Base-by-base conservation (phyloP, 2,888 invertebrate genomes). In the Dolomedes plantarius region DNA sequence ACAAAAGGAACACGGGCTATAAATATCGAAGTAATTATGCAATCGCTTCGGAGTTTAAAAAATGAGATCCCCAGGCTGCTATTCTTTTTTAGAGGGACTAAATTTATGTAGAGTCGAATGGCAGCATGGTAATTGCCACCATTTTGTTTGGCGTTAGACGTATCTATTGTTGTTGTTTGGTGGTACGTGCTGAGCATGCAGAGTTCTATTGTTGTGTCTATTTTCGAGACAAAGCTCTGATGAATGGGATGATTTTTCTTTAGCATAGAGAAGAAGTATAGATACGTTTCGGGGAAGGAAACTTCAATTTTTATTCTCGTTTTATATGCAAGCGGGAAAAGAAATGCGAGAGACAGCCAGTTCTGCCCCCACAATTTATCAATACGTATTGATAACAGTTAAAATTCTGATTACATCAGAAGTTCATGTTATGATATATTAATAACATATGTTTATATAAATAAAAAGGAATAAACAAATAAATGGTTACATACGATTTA, bases 11-110 rank as follows among this genome's bases (percentile, higher is more conserved):
- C 56, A 29, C 9, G 46, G 67, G 29, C 81, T 74, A 81, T 81
- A 81, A 81, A 81, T 81, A 81, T 81, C 74, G 41, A 65, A 46
- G 76, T 83, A 83, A 83, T 83, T 83, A 83, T 76, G 82, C 76
- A 83, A 83, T 83, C 71, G 76, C 50, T 81, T 64, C 68, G 73
- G 67, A 65, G 80, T 71, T 62, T 76, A 72, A 83, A 83, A 72
- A 83, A 76, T 76, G 72, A 69, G 76, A 83, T 83, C 82, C 82
- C 82, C 29, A 76, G 72, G 76, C 82, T 76, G 82, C 82, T 76
- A 83, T 83, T 83, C 76, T 72, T 83, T 83, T 83, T 76, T 46
- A 31, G 62, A 32, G 16, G 41, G 41, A 41, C 69, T 28, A 31
- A 76, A 82, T 82, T 83, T 83, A 83, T 83, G 82, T 76, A 76